A percentile compares a stretch with the other conserved stretches of the same genome.
Conservation (phyloP, 2,113 vertebrate species). For the Entosphenus tridentatus region DNA sequence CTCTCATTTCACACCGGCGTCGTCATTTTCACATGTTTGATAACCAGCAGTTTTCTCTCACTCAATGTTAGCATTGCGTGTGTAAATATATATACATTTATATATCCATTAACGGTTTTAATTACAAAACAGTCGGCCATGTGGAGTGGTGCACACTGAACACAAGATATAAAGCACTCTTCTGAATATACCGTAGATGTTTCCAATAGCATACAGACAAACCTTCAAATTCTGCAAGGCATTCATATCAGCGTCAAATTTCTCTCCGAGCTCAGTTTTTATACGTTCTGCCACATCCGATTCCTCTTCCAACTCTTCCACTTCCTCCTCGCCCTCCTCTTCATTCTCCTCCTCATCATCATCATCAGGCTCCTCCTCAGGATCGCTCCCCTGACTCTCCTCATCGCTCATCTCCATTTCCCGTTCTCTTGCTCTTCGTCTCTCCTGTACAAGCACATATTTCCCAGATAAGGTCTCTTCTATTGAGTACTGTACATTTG, state of each 20-base stretch:
- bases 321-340: constrained; percentile 29
- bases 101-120: too few relatives aligned
- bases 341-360: constrained; percentile 43
- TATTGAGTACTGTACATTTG: too few relatives aligned
- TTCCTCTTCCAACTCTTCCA: constrained; percentile 39
- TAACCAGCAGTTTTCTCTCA: too few relatives aligned
- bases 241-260: constrained; percentile 30
- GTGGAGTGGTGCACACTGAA: too few relatives aligned
- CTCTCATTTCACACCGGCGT: too few relatives aligned
- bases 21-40: too few relatives aligned
- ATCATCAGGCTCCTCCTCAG: constrained; percentile 26
- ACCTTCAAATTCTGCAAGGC: constrained; percentile 30
- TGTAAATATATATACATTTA: too few relatives aligned
- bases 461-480: too few relatives aligned
- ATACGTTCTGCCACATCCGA: constrained; percentile 28
- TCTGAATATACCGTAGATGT: too few relatives aligned
- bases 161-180: too few relatives aligned
- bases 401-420: constrained; percentile 19
- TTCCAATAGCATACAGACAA: background rate
- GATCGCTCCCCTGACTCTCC: constrained; percentile 12
- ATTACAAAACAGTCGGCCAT: too few relatives aligned
- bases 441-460: background rate
- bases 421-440: constrained; percentile 2
- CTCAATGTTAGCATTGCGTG: too few relatives aligned
- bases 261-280: constrained; percentile 35